Base-by-base conservation (phyloP, 2,797 vertebrate species). In the Bradypus variegatus region DNA sequence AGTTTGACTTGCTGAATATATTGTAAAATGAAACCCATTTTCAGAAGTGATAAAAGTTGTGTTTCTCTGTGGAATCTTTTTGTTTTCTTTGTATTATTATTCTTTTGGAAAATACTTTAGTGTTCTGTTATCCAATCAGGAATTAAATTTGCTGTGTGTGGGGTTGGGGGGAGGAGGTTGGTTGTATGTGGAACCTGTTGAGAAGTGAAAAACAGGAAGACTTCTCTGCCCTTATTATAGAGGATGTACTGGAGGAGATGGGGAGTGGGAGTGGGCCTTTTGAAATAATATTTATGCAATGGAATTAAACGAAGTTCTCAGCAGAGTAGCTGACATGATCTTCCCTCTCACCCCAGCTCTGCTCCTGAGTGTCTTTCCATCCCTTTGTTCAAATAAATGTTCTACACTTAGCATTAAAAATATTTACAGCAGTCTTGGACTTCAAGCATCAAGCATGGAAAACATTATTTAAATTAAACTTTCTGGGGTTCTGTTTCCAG, bases 1-100 rank as follows among this genome's bases (percentile, higher is more conserved):
- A 31, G n/a, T 91, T 82, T 77, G 45, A 77, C 85, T 83, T 86
- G 73, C 60, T 92, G 73, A 86, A n/a, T 73, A n/a, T 81, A 65
- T 5, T 65, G 11, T 92, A 67, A 87, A 93, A 72, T 93, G 50
- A 77, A 86, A 60, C 70, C 78, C 27, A 73, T 4, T 91, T 67
- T 91, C 50, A 87, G 33, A 77, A 89, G 38, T 58, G 60, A 67
- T 48, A 53, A 84, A 92, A 92, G 21, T 5, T 79, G 23, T 53
- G 11, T 33, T 80, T 93, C 88, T 38, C 48, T 58, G 64, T 48
- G 38, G 15, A 48, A 86, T 38, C 85, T 82, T 93, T 90, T 70
- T 45, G 65, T 72, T 18, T 90, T 64, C 29, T 78, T 27, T 41
- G 18, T 8, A 38, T 53, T 87, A 15, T 58, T 69, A 23, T 92